Percentiles rank a stretch among this genome's conserved stretches.
These are phyloP conservation scores for Lasioglossum albipes DNA, from an alignment of 1,140 invertebrate species.

Conservation along the genomic window DNA sequence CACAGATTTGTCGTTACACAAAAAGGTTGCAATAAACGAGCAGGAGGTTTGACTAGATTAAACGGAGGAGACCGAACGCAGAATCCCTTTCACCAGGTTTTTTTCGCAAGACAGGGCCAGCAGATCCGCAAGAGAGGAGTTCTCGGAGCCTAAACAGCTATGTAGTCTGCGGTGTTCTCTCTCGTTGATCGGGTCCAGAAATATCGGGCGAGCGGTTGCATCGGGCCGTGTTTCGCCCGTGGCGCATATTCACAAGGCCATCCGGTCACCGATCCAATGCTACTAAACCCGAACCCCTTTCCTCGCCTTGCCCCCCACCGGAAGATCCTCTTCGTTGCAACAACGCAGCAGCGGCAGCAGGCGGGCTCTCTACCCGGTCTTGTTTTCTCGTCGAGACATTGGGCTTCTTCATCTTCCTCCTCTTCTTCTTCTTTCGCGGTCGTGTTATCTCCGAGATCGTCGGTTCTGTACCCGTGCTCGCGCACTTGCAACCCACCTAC, in stretches of 20 bases:
- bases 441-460: slow-evolving; percentile 32
- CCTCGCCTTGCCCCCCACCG: background rate
- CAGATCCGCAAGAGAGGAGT: too few species aligned
- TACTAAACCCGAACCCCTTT: slow-evolving; percentile 34
- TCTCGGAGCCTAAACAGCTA: background rate
- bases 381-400: slow-evolving; percentile 17
- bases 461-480: background rate
- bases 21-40: too few species aligned
- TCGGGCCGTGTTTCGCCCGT: slow-evolving; percentile 26
- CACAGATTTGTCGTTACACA: too few species aligned
- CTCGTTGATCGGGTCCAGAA: slow-evolving; percentile 22
- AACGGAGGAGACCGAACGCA: too few species aligned
- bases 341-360: background rate
- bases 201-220: slow-evolving; percentile 29
- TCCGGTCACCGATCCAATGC: slow-evolving; percentile 59
- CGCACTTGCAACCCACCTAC: slow-evolving; percentile 44
- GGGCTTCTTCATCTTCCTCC: slow-evolving; percentile 13
- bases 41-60: too few species aligned
- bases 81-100: too few species aligned
- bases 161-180: background rate
- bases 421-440: background rate
- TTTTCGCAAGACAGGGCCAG: too few species aligned
- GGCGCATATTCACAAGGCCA: slow-evolving; percentile 58
- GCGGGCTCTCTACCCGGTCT: background rate
- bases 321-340: slow-evolving; percentile 13